Conservation (phyloP, 1,140 invertebrate genomes). For the Cydia strobilella region DNA sequence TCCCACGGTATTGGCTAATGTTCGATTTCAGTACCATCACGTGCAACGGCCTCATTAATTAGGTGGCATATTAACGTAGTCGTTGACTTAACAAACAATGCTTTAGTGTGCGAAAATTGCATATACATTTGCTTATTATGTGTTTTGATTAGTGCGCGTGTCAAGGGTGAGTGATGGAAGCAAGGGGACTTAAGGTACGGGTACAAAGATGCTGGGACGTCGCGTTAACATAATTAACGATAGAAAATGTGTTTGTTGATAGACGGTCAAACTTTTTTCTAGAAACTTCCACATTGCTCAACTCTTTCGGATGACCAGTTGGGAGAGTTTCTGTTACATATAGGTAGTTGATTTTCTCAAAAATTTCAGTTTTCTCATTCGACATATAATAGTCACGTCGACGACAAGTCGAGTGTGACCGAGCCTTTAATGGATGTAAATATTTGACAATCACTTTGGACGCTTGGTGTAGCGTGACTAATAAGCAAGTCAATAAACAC, state of each 20-base stretch:
- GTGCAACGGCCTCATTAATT: constrained; percentile 20
- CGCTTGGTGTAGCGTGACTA: background rate
- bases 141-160: constrained; percentile 8
- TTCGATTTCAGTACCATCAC: constrained; percentile 24
- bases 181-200: background rate
- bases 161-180: constrained; percentile 12
- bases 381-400: too few relatives aligned
- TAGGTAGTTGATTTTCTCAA: too few relatives aligned
- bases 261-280: too few relatives aligned
- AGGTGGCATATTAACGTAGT: constrained; percentile 2
- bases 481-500: constrained; percentile 15
- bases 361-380: too few relatives aligned
- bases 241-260: too few relatives aligned
- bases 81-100: constrained; percentile 12
- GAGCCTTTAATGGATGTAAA: constrained; percentile 8
- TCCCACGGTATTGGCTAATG: constrained; percentile 20
- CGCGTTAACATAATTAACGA: too few relatives aligned
- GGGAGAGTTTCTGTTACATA: too few relatives aligned
- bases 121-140: constrained; percentile 13
- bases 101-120: background rate
- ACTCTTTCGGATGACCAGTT: too few relatives aligned
- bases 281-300: too few relatives aligned
- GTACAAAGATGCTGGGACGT: background rate
- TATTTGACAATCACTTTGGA: constrained; percentile 24
- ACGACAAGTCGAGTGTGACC: background rate